Evolutionary conservation across 2,113 vertebrate genomes (phyloP).

Genomic region (Entelurus aequoreus): DNA sequence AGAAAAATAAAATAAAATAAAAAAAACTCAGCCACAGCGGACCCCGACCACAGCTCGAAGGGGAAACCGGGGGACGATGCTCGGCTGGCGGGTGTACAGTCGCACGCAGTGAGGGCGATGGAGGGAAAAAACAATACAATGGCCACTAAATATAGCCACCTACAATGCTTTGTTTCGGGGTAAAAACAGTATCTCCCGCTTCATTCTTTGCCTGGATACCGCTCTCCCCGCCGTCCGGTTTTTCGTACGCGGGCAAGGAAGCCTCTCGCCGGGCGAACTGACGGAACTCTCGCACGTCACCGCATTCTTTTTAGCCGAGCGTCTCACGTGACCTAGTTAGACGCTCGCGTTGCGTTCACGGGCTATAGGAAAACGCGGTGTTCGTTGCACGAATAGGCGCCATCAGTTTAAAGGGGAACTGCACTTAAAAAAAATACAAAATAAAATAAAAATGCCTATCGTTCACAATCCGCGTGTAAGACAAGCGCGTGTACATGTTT

Average conservation of each 20-base stretch:
- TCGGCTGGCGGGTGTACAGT: slow-evolving; percentile 5
- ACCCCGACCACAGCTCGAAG: not conserved
- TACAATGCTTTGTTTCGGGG: not conserved
- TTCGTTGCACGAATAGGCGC: not conserved
- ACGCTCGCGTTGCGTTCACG: slow-evolving; percentile 35
- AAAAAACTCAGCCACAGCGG: slow-evolving; percentile 9
- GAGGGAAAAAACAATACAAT: slow-evolving; percentile 7
- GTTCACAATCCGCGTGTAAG: no score
- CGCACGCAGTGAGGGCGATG: not conserved
- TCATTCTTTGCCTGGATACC: not conserved
- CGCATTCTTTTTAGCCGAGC: slow-evolving; percentile 59
- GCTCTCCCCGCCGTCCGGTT: slow-evolving; percentile 6
- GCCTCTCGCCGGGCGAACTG: slow-evolving; percentile 49
- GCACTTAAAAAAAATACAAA: no score
- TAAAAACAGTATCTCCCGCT: slow-evolving; percentile 16
- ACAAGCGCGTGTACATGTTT: no score
- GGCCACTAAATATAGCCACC: slow-evolving; percentile 8
- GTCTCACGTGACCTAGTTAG: slow-evolving; percentile 66
- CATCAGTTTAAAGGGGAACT: no score
- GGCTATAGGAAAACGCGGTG: slow-evolving; percentile 12
- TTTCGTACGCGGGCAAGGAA: slow-evolving; percentile 26
- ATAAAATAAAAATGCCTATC: no score
- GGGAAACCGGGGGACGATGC: slow-evolving; percentile 8
- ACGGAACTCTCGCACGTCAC: slow-evolving; percentile 68
- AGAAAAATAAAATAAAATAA: not conserved